Conservation (phyloP, 2,113 vertebrate species). For the Pachyramphus minor region DNA sequence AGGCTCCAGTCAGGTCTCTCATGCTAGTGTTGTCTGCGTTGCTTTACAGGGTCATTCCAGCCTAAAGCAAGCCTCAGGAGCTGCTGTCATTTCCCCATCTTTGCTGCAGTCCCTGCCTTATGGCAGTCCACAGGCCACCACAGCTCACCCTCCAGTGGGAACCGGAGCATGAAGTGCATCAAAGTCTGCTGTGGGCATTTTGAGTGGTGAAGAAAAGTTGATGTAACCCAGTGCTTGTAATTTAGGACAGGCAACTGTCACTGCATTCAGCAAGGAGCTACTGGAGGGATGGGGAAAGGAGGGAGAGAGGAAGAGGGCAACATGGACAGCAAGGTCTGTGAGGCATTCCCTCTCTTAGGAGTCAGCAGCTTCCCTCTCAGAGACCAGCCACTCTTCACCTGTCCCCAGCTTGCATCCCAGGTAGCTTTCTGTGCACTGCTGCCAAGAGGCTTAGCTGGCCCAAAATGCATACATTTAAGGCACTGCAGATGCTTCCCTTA, state of each 20-base stretch:
- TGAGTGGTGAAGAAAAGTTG: not conserved
- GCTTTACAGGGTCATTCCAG: not conserved
- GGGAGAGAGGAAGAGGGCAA: not conserved
- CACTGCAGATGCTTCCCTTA: not conserved
- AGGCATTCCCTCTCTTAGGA: not conserved
- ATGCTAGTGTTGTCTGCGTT: fast-evolving
- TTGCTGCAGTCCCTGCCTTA: not conserved
- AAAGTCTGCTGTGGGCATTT: not conserved
- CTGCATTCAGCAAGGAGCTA: not conserved
- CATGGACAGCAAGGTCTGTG: not conserved
- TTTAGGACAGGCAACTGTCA: not conserved
- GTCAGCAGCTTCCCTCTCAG: not conserved
- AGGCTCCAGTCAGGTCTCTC: fast-evolving
- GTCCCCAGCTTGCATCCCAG: not conserved
- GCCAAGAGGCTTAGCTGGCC: not conserved
- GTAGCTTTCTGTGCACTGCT: not conserved
- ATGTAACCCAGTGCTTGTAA: not conserved
- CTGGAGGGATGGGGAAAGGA: not conserved
- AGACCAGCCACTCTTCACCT: not conserved
- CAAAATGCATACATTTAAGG: not conserved
- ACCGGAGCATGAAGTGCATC: not conserved
- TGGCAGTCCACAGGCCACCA: not conserved
- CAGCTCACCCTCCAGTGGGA: not conserved
- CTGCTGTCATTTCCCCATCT: not conserved
- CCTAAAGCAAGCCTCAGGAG: not conserved